Conservation (phyloP, 2,113 vertebrate genomes). For the Myanophis thanlyinensis region DNA sequence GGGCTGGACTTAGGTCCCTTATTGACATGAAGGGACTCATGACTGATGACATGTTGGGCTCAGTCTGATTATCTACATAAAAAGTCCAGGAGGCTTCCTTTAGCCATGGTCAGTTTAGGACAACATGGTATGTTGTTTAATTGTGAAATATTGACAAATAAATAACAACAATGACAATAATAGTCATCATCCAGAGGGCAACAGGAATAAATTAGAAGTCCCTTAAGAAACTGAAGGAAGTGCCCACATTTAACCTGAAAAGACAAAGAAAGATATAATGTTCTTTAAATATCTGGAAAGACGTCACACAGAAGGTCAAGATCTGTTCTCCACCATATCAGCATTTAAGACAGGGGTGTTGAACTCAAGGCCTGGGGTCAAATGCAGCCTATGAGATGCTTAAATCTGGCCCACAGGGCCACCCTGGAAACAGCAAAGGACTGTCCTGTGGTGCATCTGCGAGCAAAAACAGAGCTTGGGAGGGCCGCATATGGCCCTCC, state of each 20-base stretch:
- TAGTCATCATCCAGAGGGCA: not conserved
- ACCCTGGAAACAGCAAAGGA: too few species aligned
- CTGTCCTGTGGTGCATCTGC: too few species aligned
- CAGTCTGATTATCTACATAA: too few species aligned
- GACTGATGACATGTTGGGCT: too few species aligned
- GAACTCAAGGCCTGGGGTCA: too few species aligned
- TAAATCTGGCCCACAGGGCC: too few species aligned
- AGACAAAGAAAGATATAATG: not conserved
- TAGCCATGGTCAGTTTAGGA: not conserved
- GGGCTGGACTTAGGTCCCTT: too few species aligned
- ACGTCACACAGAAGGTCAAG: not conserved
- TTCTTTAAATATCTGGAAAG: not conserved
- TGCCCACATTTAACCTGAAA: not conserved
- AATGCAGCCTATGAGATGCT: too few species aligned
- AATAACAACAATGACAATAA: not conserved
- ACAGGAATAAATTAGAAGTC: not conserved
- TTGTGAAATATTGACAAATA: not conserved
- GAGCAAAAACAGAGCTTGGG: too few species aligned
- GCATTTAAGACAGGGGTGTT: not conserved
- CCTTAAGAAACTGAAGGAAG: not conserved
- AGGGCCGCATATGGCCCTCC: too few species aligned
- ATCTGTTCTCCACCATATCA: not conserved
- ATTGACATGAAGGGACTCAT: too few species aligned
- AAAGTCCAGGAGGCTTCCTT: not conserved
- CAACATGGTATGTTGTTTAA: not conserved